These are phyloP conservation scores for Desmophyllum pertusum DNA, from an alignment of 92 coral and sea anemone species.

Conservation along the genomic window DNA sequence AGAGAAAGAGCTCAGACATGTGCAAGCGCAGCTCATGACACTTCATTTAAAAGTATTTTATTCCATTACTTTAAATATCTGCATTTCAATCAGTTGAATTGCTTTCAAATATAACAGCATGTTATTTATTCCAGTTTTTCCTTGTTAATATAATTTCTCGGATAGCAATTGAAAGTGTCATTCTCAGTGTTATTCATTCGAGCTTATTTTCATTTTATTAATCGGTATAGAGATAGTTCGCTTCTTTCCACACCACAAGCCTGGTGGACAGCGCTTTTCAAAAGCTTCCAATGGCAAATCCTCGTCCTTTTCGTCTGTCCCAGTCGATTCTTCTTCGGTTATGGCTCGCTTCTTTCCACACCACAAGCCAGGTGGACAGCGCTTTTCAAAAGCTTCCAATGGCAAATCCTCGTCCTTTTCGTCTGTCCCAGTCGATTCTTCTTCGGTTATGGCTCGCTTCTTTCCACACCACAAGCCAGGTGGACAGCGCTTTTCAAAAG, in stretches of 20 bases:
- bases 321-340: neutral
- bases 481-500: slow-evolving; percentile 60
- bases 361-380: slow-evolving; percentile 92
- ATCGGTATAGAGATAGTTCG: neutral
- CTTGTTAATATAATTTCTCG: neutral
- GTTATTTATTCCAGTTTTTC: neutral
- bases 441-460: slow-evolving; percentile 18
- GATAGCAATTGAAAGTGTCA: no score
- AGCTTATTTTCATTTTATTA: neutral
- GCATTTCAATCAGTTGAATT: neutral
- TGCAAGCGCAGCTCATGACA: neutral
- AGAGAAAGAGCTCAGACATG: no score
- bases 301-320: neutral
- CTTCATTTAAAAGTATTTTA: neutral
- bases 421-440: neutral
- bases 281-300: neutral
- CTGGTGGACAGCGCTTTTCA: slow-evolving; percentile 24
- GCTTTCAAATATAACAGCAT: slow-evolving; percentile 6
- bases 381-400: slow-evolving; percentile 11
- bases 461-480: slow-evolving; percentile 93
- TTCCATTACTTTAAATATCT: slow-evolving; percentile 2
- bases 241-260: slow-evolving; percentile 31
- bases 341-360: slow-evolving; percentile 67
- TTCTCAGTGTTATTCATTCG: neutral
- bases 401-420: neutral